Evolutionary conservation across 35 echinoderm and acorn worm species (phyloP), one percentile per base, ranked within the genome.

Genomic region (Apostichopus parvimensis): DNA sequence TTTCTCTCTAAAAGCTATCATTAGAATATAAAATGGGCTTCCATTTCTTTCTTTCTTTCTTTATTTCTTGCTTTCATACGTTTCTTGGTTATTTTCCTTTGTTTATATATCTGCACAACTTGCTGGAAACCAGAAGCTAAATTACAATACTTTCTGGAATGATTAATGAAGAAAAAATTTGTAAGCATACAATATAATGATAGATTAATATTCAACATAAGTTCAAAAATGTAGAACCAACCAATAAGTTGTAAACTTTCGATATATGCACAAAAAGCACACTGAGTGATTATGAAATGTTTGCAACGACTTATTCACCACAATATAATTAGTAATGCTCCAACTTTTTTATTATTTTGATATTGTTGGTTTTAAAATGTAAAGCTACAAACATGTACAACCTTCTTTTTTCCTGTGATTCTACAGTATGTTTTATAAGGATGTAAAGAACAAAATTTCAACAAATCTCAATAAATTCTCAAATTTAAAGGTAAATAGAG

Each of bases 221-320:
- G 86, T 84, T 84, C 81, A 56, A 84, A 45, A 75, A 73, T 88
- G 62, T 72, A 88, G 86, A 88, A 68, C 86, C 61, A 88, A 88
- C 57, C 86, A 88, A 88, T 88, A 73, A 52, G 55, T 84, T 59
- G 57, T 84, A 84, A 84, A 88, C 60, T 73, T 88, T 88, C 60
- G 60, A 88, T 88, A 88, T 88, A 88, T 88, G 86, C 86, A 88
- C 86, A 88, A 88, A 88, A 88, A 88, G 86, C 86, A 88, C 86
- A 88, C 86, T 66, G 62, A 88, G 86, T 88, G 86, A 88, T 87
- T 88, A 88, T 73, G 86, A 88, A 88, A 73, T 88, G 68, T 88
- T 88, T 88, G 86, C 86, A 88, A 88, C 86, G 25, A 88, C 86
- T 88, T 82, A 82, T 82, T 73, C 86, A 88, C 64, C 86, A 88